Base-by-base conservation (phyloP, 2,888 invertebrate genomes). In the Tribolium freemani region DNA sequence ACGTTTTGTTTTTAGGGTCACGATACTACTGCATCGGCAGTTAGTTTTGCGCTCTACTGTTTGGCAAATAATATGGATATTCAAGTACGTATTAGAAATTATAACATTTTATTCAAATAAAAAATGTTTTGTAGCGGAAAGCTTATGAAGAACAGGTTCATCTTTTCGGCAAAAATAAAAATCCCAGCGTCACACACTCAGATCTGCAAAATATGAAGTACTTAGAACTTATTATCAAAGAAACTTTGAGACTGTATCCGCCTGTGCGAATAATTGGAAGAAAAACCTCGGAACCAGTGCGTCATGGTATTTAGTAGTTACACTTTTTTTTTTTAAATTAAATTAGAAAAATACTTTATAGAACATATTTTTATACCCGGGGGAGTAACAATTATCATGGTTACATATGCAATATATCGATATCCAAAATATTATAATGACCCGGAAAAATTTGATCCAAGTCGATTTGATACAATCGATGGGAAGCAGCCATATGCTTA, bases 371-470 rank as follows among this genome's bases (percentile, higher is more conserved):
- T n/a, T n/a, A n/a, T n/a, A n/a, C n/a, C n/a, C n/a, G n/a, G n/a
- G n/a, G n/a, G 21, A 38, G 6, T 38, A 38, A 38, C 31, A 38
- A 38, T 8, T 8, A 38, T 6, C 5, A 3, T 21, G 21, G 2
- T 38, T 38, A 38, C 8, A 38, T 38, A 83, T 67, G 83, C 86
- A 26, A 81, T 88, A 71, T 91, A 91, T 78, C 82, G 89, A 20
- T 84, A 88, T 75, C 84, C 87, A 0, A 85, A 88, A 5, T 79
- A 87, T 16, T 91, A 86, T 78, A 88, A 90, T 0, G 86, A 90
- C 72, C 90, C 91, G 0, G 82, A 89, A 60, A 86, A 83, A 46
- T 89, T 84, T 50, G 77, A 81, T 86, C 91, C 91, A 0, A 90
- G 90, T 66, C 87, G n/a, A n/a, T n/a, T n/a, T n/a, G 86, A 87